Conservation (phyloP, 2,888 invertebrate species). For the Carpatolechia fugitivella region DNA sequence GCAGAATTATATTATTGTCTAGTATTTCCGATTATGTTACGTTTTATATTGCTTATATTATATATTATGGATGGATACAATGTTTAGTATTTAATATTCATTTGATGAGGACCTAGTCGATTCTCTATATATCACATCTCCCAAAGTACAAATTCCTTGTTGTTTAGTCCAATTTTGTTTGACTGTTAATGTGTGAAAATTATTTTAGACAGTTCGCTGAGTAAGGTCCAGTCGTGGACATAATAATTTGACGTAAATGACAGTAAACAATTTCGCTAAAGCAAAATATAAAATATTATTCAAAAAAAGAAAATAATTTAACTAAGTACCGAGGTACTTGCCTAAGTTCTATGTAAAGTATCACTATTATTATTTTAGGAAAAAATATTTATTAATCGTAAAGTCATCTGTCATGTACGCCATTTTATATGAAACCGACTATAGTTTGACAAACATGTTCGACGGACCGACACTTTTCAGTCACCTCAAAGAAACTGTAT, state of each 20-base stretch:
- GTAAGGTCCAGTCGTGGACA: not conserved
- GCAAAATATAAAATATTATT: not conserved
- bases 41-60: constrained; percentile 79
- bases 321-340: no score
- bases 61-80: constrained; percentile 71
- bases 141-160: constrained; percentile 81
- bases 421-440: constrained; percentile 10
- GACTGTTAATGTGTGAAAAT: constrained; percentile 77
- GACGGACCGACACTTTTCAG: not conserved
- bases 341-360: no score
- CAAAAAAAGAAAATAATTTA: no score
- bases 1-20: constrained; percentile 78
- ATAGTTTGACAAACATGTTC: no score
- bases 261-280: not conserved
- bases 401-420: not conserved
- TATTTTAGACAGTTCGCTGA: constrained; percentile 52
- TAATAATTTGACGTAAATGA: not conserved
- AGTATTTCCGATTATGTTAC: constrained; percentile 78
- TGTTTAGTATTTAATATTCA: constrained; percentile 79
- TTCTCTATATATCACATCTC: constrained; percentile 79
- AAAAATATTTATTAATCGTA: no score
- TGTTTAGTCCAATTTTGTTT: constrained; percentile 81
- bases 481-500: constrained; percentile 18
- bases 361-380: no score
- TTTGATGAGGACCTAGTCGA: constrained; percentile 80